Percentiles rank a stretch among this genome's conserved stretches.
phyloP scores from a whole-genome alignment of 2,888 invertebrate species.

The Drosophila vallismaia region DNA sequence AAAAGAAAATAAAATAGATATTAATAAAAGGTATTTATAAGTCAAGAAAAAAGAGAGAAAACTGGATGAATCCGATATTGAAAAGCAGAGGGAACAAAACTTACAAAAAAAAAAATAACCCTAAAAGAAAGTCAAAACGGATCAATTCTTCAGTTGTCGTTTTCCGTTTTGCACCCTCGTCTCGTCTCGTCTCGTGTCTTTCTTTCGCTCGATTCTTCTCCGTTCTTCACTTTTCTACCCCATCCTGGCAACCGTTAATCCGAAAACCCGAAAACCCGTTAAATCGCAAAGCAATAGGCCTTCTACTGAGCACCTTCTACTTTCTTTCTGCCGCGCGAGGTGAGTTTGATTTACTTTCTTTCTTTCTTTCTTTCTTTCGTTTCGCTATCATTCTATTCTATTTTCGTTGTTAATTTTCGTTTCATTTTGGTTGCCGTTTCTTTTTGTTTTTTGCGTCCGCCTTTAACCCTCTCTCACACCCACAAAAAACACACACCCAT shows the following conservation, averaged over 20 bases:
- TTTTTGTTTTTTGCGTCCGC: constrained; percentile 43
- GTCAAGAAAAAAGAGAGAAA: constrained; percentile 10
- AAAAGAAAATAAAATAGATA: constrained; percentile 22
- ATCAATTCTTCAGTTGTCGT: constrained; percentile 4
- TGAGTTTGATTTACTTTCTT: constrained; percentile 61
- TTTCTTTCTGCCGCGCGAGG: constrained; percentile 57
- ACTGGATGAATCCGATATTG: constrained; percentile 16
- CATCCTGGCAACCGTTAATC: constrained; percentile 22
- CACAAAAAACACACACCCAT: constrained; percentile 4
- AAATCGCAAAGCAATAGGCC: constrained; percentile 13
- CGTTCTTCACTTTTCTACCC: constrained; percentile 7
- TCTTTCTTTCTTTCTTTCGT: constrained; percentile 18
- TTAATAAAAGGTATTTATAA: constrained; percentile 18
- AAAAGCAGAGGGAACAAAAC: constrained; percentile 28
- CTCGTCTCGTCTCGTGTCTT: constrained; percentile 7
- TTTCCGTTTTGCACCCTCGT: constrained; percentile 1
- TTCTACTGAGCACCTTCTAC: constrained; percentile 50
- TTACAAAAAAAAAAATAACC: constrained; percentile 3
- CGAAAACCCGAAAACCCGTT: not conserved
- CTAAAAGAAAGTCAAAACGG: not conserved
- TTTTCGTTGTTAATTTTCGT: constrained; percentile 31
- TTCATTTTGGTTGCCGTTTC: constrained; percentile 31
- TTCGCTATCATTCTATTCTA: constrained; percentile 22
- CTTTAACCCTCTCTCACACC: constrained; percentile 36
- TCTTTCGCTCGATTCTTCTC: constrained; percentile 21